Base-by-base conservation (phyloP, 2,888 invertebrate genomes). In the Perithous albicinctus region DNA sequence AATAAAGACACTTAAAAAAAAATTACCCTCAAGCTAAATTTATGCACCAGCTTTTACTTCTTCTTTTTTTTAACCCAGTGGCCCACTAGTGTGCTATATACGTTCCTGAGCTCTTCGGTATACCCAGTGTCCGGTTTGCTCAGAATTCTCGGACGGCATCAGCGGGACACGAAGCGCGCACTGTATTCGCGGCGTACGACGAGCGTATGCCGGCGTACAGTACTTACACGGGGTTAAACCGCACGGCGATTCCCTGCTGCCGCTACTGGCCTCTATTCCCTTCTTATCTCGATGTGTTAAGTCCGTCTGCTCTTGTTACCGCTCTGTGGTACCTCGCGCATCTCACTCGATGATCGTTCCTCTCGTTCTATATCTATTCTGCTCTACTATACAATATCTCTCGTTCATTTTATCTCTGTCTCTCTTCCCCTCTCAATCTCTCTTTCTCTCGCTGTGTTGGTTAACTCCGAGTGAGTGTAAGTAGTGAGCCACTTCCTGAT, bases 401-500 rank as follows among this genome's bases (percentile, higher is more conserved):
- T 63, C 51, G 15, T 12, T 51, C 12, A 35, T 72, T 77, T 15
- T 59, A 12, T 59, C 32, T 66, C 20, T 56, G 46, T 75, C 15
- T 51, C 61, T 54, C 64, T 26, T 15, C 1, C 26, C 26, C 69
- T 41, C 41, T 56, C 51, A 18, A 35, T 46, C 67, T 41, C 41
- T 51, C 15, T 70, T 20, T 69, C 35, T 73, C 69, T 66, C 20
- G 54, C 48, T 75, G 86, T 84, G 84, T 86, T 78, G 80, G 85
- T 87, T 86, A 87, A 86, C 83, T 84, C 82, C 74, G 84, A 78
- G 85, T 83, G 69, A 61, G 86, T 85, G 85, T 87, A 86, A 88
- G 85, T 85, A 86, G 87, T 85, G 87, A 89, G 88, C 88, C 87
- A 90, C 89, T 91, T 91, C 90, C 90, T 89, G 89, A 89, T 90